phyloP scores from a whole-genome alignment of 2,888 invertebrate species.

The Octodonta nipae region DNA sequence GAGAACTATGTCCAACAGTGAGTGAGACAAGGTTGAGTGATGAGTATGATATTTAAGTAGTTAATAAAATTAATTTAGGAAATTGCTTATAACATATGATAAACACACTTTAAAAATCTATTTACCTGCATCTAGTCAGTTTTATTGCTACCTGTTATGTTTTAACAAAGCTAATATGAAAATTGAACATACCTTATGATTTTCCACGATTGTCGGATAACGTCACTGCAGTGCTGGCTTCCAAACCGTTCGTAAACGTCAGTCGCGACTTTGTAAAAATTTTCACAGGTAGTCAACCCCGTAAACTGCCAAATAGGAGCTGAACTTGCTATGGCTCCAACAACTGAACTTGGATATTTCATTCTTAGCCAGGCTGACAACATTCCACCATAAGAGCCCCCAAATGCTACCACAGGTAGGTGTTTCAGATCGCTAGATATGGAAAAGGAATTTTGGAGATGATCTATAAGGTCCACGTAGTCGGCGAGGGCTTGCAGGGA shows the following conservation, averaged over 20 bases:
- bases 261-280: conserved; percentile 65
- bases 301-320: conserved; percentile 83
- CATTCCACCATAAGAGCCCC: conserved; percentile 95
- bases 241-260: conserved; percentile 47
- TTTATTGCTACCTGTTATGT: conserved; percentile 2
- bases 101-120: too few species aligned
- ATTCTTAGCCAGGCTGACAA: conserved; percentile 88
- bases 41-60: too few species aligned
- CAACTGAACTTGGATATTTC: conserved; percentile 82
- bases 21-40: too few species aligned
- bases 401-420: conserved; percentile 71
- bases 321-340: conserved; percentile 82
- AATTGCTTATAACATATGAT: too few species aligned
- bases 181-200: conserved; percentile 46
- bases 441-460: conserved; percentile 36
- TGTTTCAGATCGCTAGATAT: conserved; percentile 25
- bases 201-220: conserved; percentile 67
- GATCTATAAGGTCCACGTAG: conserved; percentile 65
- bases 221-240: conserved; percentile 48
- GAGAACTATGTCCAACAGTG: too few species aligned
- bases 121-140: background rate
- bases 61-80: too few species aligned
- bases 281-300: conserved; percentile 63
- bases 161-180: background rate
- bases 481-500: conserved; percentile 89